Base-by-base conservation (phyloP, 2,888 invertebrate species). In the Ormyrus pomaceus region DNA sequence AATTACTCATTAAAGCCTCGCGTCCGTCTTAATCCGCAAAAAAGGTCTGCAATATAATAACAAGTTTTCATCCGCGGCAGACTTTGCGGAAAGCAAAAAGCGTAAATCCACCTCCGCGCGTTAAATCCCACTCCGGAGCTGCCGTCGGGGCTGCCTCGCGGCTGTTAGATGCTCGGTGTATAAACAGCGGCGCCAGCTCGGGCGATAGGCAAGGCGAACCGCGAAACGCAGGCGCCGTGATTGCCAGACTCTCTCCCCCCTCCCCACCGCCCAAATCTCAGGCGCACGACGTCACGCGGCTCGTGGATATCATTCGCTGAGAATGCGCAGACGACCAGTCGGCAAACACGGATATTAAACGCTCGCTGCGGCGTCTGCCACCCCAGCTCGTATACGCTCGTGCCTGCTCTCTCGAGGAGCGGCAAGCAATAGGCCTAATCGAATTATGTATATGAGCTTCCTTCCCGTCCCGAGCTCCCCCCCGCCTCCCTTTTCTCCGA, bases 291-390 rank as follows among this genome's bases (percentile, higher is more conserved):
- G 13, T 5, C 34, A 4, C 34, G 34, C 34, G 34, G 34, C 34
- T 34, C 34, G 34, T 34, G 34, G 34, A 34, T 34, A 34, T 34
- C 34, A 34, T 46, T 10, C 11, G 58, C 66, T 3, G 80, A 81
- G 83, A 83, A 83, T 79, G 80, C 71, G 74, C 82, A 79, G 78
- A 82, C 82, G 83, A 83, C 82, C 81, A 80, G 82, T 83, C 82
- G 81, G 82, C 83, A 83, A 84, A 83, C 83, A 74, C 79, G 71
- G 34, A 34, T 34, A 34, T 34, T 34, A 34, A 34, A 34, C 34
- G 34, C 34, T 34, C 34, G 34, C 34, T 34, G 34, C 34, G 34
- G 34, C 34, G 34, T 34, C 4, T 34, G 34, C 34, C 34, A 4
- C 19, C 19, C 1, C 34, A 3, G 34, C 34, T 34, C 34, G 34